Percentiles rank a stretch among this genome's conserved stretches.
Conservation (phyloP, 2,888 invertebrate genomes). For the Cerastoderma edule region DNA sequence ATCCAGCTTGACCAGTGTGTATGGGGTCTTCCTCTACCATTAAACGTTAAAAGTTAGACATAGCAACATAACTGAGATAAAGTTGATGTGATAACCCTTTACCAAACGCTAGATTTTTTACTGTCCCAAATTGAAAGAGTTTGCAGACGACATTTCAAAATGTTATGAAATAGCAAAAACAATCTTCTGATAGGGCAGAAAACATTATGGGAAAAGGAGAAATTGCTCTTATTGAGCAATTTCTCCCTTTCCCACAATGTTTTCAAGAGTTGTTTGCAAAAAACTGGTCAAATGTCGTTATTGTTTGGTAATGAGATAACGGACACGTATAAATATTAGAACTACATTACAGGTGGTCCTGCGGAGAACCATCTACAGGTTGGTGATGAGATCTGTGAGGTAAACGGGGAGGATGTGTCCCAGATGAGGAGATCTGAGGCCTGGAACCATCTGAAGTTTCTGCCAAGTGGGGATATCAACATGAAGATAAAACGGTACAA, state of each 20-base stretch:
- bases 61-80: no score
- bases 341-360: constrained; percentile 69
- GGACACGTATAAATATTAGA: neutral
- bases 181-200: no score
- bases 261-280: neutral
- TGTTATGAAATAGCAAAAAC: no score
- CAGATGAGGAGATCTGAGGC: constrained; percentile 96
- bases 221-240: constrained; percentile 10
- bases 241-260: constrained; percentile 4
- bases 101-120: no score
- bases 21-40: no score
- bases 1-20: no score
- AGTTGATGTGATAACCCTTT: no score
- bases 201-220: constrained; percentile 5
- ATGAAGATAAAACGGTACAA: constrained; percentile 84
- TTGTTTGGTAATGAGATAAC: neutral
- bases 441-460: constrained; percentile 95
- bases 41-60: no score
- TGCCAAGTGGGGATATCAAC: constrained; percentile 92
- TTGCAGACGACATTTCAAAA: no score
- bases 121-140: no score
- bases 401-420: constrained; percentile 92
- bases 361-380: constrained; percentile 89
- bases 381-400: constrained; percentile 93
- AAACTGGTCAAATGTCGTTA: neutral